Evolutionary conservation across 2,113 vertebrate species (phyloP).

Genomic region (Peromyscus polionotus): DNA sequence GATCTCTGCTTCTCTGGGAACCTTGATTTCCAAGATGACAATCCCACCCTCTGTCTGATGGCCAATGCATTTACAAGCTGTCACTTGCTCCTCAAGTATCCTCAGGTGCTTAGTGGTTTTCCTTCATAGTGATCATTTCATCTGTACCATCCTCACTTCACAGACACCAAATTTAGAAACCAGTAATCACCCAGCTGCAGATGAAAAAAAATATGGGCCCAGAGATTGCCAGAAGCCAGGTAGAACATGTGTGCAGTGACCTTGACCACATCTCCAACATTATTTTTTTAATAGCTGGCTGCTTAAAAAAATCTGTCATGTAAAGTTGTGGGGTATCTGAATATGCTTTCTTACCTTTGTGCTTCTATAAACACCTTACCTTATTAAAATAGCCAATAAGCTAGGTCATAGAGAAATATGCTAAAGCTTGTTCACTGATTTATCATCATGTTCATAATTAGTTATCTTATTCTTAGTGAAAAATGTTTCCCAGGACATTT

Average conservation of each 20-base stretch:
- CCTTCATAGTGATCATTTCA: not conserved
- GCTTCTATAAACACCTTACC: not conserved
- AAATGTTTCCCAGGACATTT: conserved; percentile 14
- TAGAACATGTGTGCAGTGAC: not conserved
- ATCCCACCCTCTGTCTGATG: not conserved
- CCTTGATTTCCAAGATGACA: conserved; percentile 6
- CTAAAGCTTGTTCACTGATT: not conserved
- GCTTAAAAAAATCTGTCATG: not conserved
- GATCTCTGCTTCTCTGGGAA: not conserved
- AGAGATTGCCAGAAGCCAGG: not conserved
- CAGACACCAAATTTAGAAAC: not conserved
- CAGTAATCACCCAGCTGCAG: not conserved
- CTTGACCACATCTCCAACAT: not conserved
- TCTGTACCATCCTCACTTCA: not conserved
- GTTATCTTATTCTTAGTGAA: not conserved
- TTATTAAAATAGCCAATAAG: not conserved
- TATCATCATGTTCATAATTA: not conserved
- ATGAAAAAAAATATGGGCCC: not conserved
- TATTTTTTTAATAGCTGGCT: not conserved
- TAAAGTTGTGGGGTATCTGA: not conserved
- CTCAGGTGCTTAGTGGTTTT: not conserved
- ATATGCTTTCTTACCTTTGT: not conserved
- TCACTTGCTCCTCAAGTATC: not conserved
- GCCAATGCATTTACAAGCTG: not conserved
- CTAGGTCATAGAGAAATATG: not conserved